Base-by-base conservation (phyloP, 2,113 vertebrate genomes). In the Bos indicus region DNA sequence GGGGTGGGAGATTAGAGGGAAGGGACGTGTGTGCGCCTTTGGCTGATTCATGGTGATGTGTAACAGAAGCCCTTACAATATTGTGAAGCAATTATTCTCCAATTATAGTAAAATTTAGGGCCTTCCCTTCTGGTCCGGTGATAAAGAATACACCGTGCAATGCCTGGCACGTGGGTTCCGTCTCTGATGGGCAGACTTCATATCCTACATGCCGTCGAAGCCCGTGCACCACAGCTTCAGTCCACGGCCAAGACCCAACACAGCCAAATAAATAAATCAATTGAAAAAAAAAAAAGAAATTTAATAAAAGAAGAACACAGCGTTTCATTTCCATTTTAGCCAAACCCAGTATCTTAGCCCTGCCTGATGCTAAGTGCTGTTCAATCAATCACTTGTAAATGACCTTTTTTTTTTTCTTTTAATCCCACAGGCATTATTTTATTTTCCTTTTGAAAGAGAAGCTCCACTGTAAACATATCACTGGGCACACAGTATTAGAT, bases 391-490 rank as follows among this genome's bases (percentile, higher is more conserved):
- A 28, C 48, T 16, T 57, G n/a, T 71, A 36, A 71, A 71, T 71
- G n/a, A 40, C n/a, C 9, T 71, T 19, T 2, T 21, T 9, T 78
- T 74, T 74, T 36, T 80, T 28, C 7, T 1, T 3, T 0, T 1
- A 62, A 59, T 74, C 51, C 7, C 52, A 60, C 57, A 56, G 46
- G 15, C 2, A 1, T 11, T 25, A 64, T 77, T 94, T 77, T 82
- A 88, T 91, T 82, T 96, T 67, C 28, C 48, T 59, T 91, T 93
- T 93, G 26, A 91, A 62, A 62, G 23, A 26, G 10, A 64, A 88
- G 25, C 19, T n/a, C 2, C 26, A 26, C 16, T 56, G 5, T 90
- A 33, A 78, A 10, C n/a, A 57, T 26, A 7, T 5, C 1, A 14
- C n/a, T 57, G 25, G 48, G 78, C 7, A 17, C 56, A 77, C 9